Evolutionary conservation across 2,113 vertebrate species (phyloP).

Genomic region (Laterallus jamaicensis): DNA sequence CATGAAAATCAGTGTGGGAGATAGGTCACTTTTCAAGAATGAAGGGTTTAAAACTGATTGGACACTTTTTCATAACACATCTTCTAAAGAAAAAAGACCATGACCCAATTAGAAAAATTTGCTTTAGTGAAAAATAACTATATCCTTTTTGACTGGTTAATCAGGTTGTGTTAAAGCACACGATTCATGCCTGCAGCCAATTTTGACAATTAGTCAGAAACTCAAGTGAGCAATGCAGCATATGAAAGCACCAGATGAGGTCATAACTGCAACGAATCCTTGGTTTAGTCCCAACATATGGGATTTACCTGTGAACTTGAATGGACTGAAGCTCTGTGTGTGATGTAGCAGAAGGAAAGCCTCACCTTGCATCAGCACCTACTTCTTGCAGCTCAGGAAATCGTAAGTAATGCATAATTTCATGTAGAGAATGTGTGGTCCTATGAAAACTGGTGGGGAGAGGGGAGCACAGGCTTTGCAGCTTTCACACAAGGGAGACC

Average conservation of each 20-base stretch:
- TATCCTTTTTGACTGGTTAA: conserved; percentile 2
- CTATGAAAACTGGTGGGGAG: neutral
- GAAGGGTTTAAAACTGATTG: neutral
- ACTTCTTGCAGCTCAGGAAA: neutral
- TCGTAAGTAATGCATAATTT: neutral
- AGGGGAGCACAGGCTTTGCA: neutral
- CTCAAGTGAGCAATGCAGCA: neutral
- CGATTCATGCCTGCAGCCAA: neutral
- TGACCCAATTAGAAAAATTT: neutral
- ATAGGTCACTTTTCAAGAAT: neutral
- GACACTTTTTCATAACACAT: neutral
- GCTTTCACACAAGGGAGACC: neutral
- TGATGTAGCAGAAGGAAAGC: neutral
- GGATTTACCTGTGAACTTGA: neutral
- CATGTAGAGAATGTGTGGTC: neutral
- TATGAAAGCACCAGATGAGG: neutral
- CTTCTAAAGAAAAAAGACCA: neutral
- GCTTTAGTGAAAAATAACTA: neutral
- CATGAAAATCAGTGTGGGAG: neutral
- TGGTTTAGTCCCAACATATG: neutral
- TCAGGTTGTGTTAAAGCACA: neutral
- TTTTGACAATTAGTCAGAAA: conserved; percentile 31
- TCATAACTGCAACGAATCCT: neutral
- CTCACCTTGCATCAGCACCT: neutral
- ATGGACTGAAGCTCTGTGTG: neutral